Base-by-base conservation (phyloP, 2,113 vertebrate species). In the Toxotes chatareus region DNA sequence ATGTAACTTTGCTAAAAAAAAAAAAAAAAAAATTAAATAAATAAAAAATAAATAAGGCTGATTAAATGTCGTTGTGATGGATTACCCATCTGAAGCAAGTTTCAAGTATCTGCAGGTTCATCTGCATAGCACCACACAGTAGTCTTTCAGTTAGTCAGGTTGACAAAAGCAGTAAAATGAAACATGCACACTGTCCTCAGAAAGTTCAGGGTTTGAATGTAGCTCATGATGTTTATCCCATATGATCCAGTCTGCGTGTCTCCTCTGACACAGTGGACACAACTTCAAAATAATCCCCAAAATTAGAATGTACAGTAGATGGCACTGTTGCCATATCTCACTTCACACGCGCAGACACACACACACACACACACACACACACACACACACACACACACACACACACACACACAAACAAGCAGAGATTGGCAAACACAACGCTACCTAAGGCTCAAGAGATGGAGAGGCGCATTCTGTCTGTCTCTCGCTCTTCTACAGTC, bases 301-400 rank as follows among this genome's bases (percentile, higher is more conserved):
- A 27, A 56, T 21, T 0, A 66, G 5, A 47, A 0, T 21, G 17
- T 69, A 17, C 93, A 92, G 85, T 92, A 91, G 93, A 88, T 94
- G 93, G 93, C 93, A 94, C 88, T 93, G 89, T 94, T 92, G 92
- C 59, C 84, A 70, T 90, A 80, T 49, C 66, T 63, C 75, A 74
- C 34, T 46, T 23, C 44, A 36, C 53, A 66, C 61, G 61, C 61
- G 61, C 70, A 66, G 44, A 66, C 47, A 62, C 32, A 42, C 23
- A 68, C 66, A 62, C 19, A 64, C 74, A 80, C 68, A 80, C 59
- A 80, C 69, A 83, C 73, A 83, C 59, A 80, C 69, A 83, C 73
- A 83, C 23, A 68, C 66, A 62, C 19, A 66, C 47, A 62, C 32
- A 42, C 23, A 68, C 66, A 62, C 19, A 64, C 74, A 80, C 68